These are phyloP conservation scores for Meloidogyne exigua DNA, from an alignment of 1,140 invertebrate species.

Conservation along the genomic window DNA sequence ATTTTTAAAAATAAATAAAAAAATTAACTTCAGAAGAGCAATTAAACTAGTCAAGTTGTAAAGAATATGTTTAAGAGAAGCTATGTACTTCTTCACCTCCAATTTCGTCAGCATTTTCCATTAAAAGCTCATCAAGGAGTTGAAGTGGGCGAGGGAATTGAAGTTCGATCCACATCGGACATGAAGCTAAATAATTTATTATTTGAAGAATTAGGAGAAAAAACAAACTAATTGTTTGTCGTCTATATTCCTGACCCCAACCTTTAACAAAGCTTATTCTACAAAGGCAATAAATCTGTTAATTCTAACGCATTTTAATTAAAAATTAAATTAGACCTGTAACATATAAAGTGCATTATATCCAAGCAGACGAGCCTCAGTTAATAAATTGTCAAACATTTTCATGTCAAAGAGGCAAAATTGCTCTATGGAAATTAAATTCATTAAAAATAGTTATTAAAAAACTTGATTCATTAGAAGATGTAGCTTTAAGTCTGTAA, in stretches of 20 bases:
- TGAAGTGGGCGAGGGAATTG: slow-evolving; percentile 21
- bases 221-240: slow-evolving; percentile 21
- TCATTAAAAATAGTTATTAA: neutral
- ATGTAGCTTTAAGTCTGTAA: slow-evolving; percentile 4
- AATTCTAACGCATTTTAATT: neutral
- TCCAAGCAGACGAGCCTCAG: neutral
- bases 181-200: slow-evolving; percentile 13
- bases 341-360: slow-evolving; percentile 17
- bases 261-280: slow-evolving; percentile 27
- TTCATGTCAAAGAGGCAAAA: slow-evolving; percentile 25
- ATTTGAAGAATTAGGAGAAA: neutral
- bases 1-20: no score
- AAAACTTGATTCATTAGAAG: neutral
- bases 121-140: slow-evolving; percentile 14
- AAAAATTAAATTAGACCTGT: neutral
- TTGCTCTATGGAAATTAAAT: slow-evolving; percentile 6
- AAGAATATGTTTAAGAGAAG: slow-evolving; percentile 14
- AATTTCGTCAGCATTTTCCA: slow-evolving; percentile 21
- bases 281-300: slow-evolving; percentile 17
- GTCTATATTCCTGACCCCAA: slow-evolving; percentile 22
- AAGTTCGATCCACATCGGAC: slow-evolving; percentile 26
- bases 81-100: slow-evolving; percentile 25
- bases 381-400: slow-evolving; percentile 15
- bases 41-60: no score
- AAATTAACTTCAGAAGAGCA: no score